Percentiles rank a stretch among this genome's conserved stretches.
phyloP scores from a whole-genome alignment of 2,113 vertebrate species.

The Cyprinodon brontotheroides region DNA sequence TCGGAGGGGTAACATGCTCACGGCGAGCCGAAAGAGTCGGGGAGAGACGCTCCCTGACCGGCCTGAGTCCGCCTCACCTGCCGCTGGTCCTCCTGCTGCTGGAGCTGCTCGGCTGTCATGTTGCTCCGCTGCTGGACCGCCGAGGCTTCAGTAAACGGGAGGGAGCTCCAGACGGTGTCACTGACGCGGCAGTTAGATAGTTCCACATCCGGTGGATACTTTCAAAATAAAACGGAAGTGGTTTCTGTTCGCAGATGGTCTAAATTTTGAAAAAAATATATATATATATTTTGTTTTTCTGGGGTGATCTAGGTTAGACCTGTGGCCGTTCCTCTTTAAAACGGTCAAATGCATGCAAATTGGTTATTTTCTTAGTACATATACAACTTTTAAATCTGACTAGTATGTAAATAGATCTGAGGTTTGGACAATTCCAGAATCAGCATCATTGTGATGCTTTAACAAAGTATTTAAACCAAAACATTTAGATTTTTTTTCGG shows the following conservation, averaged over 20 bases:
- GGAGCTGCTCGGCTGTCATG: slow-evolving; percentile 47
- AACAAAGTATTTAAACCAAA: too few species aligned
- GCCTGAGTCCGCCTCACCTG: slow-evolving; percentile 35
- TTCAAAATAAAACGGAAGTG: slow-evolving; percentile 39
- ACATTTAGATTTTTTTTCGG: too few species aligned
- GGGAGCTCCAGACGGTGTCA: background rate
- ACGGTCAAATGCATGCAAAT: too few species aligned
- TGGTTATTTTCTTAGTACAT: too few species aligned
- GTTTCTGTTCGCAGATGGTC: background rate
- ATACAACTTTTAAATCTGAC: too few species aligned
- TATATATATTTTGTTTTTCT: too few species aligned
- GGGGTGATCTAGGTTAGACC: too few species aligned
- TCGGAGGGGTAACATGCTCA: slow-evolving; percentile 74
- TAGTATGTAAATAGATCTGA: too few species aligned
- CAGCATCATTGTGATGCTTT: too few species aligned
- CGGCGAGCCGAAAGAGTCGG: slow-evolving; percentile 46
- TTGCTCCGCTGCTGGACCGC: slow-evolving; percentile 27
- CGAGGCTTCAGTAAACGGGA: slow-evolving; percentile 5
- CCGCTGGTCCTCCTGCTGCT: slow-evolving; percentile 4
- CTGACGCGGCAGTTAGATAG: fast-evolving
- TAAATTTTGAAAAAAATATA: too few species aligned
- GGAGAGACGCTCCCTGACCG: slow-evolving; percentile 30
- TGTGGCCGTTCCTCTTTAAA: too few species aligned
- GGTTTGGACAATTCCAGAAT: too few species aligned
- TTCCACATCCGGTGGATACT: slow-evolving; percentile 19